A percentile compares a stretch with the other conserved stretches of the same genome.
Evolutionary conservation across 2,888 invertebrate species (phyloP).

Genomic region (Taenaris catops): DNA sequence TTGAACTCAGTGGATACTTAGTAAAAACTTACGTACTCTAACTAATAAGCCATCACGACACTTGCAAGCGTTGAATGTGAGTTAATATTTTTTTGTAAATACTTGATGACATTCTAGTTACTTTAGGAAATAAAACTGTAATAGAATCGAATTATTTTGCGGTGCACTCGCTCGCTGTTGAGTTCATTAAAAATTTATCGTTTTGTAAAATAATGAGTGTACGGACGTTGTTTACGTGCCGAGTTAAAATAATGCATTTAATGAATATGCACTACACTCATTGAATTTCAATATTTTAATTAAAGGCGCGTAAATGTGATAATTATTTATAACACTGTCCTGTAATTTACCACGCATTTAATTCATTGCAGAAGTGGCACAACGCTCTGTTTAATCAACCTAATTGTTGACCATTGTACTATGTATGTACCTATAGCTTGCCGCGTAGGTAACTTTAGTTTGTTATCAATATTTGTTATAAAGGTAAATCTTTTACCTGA

Average conservation of each 20-base stretch:
- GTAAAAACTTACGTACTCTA: too few species aligned
- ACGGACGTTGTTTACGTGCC: slow-evolving; percentile 31
- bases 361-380: slow-evolving; percentile 12
- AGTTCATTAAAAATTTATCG: slow-evolving; percentile 40
- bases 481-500: too few species aligned
- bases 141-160: slow-evolving; percentile 31
- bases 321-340: slow-evolving; percentile 18
- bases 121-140: too few species aligned
- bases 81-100: too few species aligned
- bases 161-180: slow-evolving; percentile 27
- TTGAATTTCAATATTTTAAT: slow-evolving; percentile 41
- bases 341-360: slow-evolving; percentile 15
- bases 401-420: slow-evolving; percentile 11
- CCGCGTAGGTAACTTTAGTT: too few species aligned
- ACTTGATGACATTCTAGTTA: too few species aligned
- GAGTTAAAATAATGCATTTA: slow-evolving; percentile 34
- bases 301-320: slow-evolving; percentile 24
- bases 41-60: too few species aligned
- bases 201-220: slow-evolving; percentile 40
- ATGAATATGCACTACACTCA: slow-evolving; percentile 30
- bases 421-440: too few species aligned
- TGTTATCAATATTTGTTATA: too few species aligned
- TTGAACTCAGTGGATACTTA: too few species aligned
- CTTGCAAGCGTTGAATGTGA: too few species aligned
- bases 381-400: slow-evolving; percentile 11